Evolutionary conservation across 2,113 vertebrate genomes (phyloP).

Genomic region (Charadrius vociferus): DNA sequence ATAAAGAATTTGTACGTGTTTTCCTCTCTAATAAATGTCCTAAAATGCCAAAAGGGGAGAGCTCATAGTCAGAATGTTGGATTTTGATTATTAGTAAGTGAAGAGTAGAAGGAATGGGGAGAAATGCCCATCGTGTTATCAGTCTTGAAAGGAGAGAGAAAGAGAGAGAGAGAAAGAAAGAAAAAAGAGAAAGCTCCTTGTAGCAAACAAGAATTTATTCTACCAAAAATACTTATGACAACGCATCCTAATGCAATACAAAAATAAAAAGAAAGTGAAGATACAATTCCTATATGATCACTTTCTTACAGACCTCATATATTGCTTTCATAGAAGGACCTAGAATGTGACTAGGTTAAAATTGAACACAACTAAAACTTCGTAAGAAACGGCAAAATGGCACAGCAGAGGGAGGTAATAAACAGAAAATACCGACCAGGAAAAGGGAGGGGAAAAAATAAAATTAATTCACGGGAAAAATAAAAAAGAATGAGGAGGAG

Average conservation of each 20-base stretch:
- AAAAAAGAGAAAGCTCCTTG: slow-evolving; percentile 76
- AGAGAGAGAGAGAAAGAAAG: not conserved
- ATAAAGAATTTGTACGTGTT: slow-evolving; percentile 41
- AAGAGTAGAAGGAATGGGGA: slow-evolving; percentile 10
- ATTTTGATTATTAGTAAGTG: slow-evolving; percentile 69
- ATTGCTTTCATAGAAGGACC: slow-evolving; percentile 81
- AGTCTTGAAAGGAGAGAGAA: slow-evolving; percentile 12
- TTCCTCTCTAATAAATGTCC: slow-evolving; percentile 60
- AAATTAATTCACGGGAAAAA: slow-evolving; percentile 50
- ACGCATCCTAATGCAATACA: slow-evolving; percentile 86
- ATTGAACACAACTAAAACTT: slow-evolving; percentile 80
- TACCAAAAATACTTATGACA: slow-evolving; percentile 94
- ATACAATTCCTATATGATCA: slow-evolving; percentile 82
- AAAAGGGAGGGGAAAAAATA: slow-evolving; percentile 34
- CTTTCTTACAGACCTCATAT: slow-evolving; percentile 86
- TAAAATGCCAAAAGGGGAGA: slow-evolving; percentile 61
- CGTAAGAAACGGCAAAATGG: slow-evolving; percentile 61
- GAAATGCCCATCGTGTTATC: slow-evolving; percentile 27
- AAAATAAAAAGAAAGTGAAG: slow-evolving; percentile 93
- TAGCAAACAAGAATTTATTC: slow-evolving; percentile 94
- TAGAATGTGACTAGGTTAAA: slow-evolving; percentile 72
- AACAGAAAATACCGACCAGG: slow-evolving; percentile 74
- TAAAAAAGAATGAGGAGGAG: not conserved
- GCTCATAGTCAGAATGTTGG: slow-evolving; percentile 33
- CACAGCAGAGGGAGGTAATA: slow-evolving; percentile 64